phyloP scores from a whole-genome alignment of 1,140 invertebrate genomes.

The Hirudo medicinalis region DNA sequence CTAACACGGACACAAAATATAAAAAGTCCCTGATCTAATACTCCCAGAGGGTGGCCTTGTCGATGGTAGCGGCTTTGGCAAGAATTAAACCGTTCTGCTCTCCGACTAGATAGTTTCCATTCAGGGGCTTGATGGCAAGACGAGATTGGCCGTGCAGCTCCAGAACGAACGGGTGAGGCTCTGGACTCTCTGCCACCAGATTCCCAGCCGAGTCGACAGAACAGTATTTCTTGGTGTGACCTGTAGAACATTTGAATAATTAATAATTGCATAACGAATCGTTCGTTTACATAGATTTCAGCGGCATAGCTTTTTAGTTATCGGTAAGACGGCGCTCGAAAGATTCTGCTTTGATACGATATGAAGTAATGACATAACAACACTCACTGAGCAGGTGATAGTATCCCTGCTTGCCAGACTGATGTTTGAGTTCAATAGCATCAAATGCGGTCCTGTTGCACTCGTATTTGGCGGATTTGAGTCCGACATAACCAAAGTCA shows the following conservation, averaged over 20 bases:
- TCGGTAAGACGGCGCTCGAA: no score
- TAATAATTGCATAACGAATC: no score
- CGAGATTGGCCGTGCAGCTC: slow-evolving; percentile 80
- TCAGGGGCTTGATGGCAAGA: slow-evolving; percentile 66
- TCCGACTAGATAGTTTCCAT: slow-evolving; percentile 68
- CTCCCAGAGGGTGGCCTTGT: slow-evolving; percentile 32
- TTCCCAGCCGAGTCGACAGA: slow-evolving; percentile 47
- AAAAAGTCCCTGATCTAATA: slow-evolving; percentile 27
- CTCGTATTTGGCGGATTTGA: slow-evolving; percentile 67
- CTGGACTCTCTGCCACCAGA: slow-evolving; percentile 68
- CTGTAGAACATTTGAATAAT: slow-evolving; percentile 40
- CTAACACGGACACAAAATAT: no score
- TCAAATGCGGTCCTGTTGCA: slow-evolving; percentile 91
- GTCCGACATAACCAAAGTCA: slow-evolving; percentile 89
- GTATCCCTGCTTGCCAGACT: slow-evolving; percentile 61
- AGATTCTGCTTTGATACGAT: no score
- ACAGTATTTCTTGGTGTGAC: slow-evolving; percentile 74
- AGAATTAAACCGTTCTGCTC: slow-evolving; percentile 86
- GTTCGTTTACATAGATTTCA: no score
- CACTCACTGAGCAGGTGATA: slow-evolving; percentile 76
- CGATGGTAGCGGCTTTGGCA: slow-evolving; percentile 57
- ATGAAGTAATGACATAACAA: no score
- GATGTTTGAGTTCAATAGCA: slow-evolving; percentile 72
- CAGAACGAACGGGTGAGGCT: slow-evolving; percentile 74
- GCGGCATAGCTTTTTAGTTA: no score